Conservation (phyloP, 2,888 invertebrate genomes). For the Anodontia alba region DNA sequence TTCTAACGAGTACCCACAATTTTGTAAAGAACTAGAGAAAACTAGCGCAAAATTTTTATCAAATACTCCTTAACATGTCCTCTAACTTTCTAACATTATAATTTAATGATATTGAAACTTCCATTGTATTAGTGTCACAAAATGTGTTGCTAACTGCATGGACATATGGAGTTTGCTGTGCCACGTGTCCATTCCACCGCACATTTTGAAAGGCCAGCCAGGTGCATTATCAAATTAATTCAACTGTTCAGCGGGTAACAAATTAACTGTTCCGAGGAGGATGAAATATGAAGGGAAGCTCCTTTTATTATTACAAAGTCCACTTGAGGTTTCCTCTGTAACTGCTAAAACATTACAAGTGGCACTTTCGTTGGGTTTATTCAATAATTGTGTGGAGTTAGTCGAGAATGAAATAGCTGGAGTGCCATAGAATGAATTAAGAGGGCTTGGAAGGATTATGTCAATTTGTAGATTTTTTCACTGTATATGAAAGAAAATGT, state of each 20-base stretch:
- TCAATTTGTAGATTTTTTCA: constrained; percentile 13
- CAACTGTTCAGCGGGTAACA: not conserved
- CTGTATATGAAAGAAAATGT: not conserved
- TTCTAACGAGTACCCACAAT: no score
- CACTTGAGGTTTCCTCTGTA: not conserved
- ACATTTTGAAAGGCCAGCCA: constrained; percentile 10
- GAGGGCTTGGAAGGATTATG: not conserved
- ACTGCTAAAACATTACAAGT: constrained; percentile 6
- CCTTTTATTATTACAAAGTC: not conserved
- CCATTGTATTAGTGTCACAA: constrained; percentile 4
- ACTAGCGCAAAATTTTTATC: no score
- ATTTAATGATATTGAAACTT: not conserved
- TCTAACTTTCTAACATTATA: no score
- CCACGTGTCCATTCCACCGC: constrained; percentile 2
- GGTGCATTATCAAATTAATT: constrained; percentile 14
- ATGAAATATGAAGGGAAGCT: not conserved
- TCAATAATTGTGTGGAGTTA: constrained; percentile 3
- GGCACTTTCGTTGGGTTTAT: constrained; percentile 7
- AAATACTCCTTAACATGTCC: no score
- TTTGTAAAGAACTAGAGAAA: no score
- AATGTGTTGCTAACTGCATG: constrained; percentile 1
- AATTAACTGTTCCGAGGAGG: not conserved
- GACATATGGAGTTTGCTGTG: constrained; percentile 2
- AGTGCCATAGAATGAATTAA: constrained; percentile 5
- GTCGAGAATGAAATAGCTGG: constrained; percentile 1